Evolutionary conservation across 2,888 invertebrate genomes (phyloP), one percentile per base, ranked within the genome.

Genomic region (Cynaeus angustus): DNA sequence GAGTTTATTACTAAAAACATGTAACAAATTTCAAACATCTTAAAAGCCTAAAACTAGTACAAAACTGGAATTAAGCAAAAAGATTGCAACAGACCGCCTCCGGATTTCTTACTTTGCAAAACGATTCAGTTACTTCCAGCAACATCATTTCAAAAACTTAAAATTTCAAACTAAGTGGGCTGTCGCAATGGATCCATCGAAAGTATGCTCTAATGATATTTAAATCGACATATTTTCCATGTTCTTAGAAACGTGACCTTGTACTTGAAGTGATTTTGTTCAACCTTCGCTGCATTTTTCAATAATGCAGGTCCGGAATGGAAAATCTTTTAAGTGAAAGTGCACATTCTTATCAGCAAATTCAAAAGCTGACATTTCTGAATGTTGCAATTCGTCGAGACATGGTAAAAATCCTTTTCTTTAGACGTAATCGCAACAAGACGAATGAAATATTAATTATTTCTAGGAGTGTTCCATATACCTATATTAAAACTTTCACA

Each of bases 401-500:
- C 48, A 16, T n/a, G 5, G 7, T 10, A 3, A 41, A 41, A 41
- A 41, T 5, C 1, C 1, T 41, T 41, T 41, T 12, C 41, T 12
- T 41, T 10, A 6, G 46, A 46, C 46, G 46, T 46, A 46, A 46
- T 46, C 46, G 26, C 12, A 14, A 6, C 48, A 16, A 48, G 5
- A 12, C 52, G 30, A 10, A 52, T 10, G 26, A 55, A 37, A 37
- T 37, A 37, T 55, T 55, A 52, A 52, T 30, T 30, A 52, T 13
- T 33, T 33, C 33, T 41, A 52, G 16, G 38, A 55, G 55, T 55
- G 55, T 55, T 55, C 55, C 38, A 55, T 55, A 55, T 37, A 55
- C 55, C 55, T 55, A 55, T 37, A 55, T 55, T 48, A 21, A 53
- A 41, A 65, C 65, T 65, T 65, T 65, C 65, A 65, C 53, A 53